phyloP scores from a whole-genome alignment of 2,888 invertebrate species.

The Ferrisia virgata region DNA sequence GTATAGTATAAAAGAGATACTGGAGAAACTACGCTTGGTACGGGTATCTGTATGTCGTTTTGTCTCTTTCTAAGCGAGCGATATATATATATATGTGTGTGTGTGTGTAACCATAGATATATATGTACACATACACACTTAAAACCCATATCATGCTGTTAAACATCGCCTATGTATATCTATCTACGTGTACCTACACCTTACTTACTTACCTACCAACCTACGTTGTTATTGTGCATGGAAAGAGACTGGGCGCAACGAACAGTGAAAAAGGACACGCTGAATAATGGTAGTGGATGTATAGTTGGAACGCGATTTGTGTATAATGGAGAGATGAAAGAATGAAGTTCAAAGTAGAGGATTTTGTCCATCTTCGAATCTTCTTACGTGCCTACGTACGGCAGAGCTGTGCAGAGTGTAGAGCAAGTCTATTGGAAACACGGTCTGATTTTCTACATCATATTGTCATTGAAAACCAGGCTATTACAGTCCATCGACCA shows the following conservation, averaged over 20 bases:
- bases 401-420: too few species aligned
- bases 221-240: too few species aligned
- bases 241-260: constrained; percentile 2
- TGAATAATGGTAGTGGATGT: background rate
- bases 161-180: background rate
- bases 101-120: background rate
- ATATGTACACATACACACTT: background rate
- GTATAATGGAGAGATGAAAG: background rate
- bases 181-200: background rate
- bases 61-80: background rate
- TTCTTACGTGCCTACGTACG: too few species aligned
- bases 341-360: background rate
- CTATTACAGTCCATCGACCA: too few species aligned
- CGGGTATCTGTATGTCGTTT: background rate
- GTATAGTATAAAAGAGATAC: background rate
- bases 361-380: background rate
- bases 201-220: too few species aligned
- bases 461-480: too few species aligned
- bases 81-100: too few species aligned
- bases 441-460: background rate
- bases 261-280: background rate
- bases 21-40: background rate
- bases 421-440: background rate
- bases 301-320: background rate
- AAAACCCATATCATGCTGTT: background rate